These are phyloP conservation scores for Lithophane semibrunnea DNA, from an alignment of 2,888 invertebrate genomes.

Conservation along the genomic window DNA sequence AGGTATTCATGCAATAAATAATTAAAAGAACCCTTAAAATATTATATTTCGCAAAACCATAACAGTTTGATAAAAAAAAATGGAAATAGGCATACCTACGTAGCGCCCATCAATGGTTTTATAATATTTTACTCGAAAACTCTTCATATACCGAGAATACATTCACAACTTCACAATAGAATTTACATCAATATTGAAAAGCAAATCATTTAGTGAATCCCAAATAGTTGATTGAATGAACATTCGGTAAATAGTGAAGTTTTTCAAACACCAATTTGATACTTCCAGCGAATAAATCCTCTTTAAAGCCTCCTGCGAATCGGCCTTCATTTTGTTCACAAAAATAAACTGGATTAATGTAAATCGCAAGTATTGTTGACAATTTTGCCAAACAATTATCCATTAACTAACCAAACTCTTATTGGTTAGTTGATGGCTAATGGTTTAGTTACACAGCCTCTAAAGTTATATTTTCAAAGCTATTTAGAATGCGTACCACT, in stretches of 20 bases:
- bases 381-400: slow-evolving; percentile 28
- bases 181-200: slow-evolving; percentile 15
- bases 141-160: slow-evolving; percentile 1
- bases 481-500: slow-evolving; percentile 17
- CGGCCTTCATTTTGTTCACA: not conserved
- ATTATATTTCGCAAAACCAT: not conserved
- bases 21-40: not conserved
- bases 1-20: not conserved
- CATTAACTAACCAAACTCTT: slow-evolving; percentile 3
- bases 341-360: not conserved
- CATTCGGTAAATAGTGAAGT: not conserved
- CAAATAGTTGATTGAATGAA: slow-evolving; percentile 1
- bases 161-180: not conserved
- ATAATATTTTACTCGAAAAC: not conserved
- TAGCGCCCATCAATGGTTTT: not conserved
- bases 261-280: slow-evolving; percentile 3
- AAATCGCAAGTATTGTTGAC: slow-evolving; percentile 15
- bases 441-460: not conserved
- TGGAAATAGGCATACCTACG: not conserved
- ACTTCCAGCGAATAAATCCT: not conserved
- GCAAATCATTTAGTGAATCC: not conserved
- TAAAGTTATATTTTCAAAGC: slow-evolving; percentile 41
- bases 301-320: too few species aligned
- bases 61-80: not conserved
- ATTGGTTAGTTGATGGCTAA: not conserved